A percentile compares a stretch with the other conserved stretches of the same genome.
Conservation (phyloP, 2,797 vertebrate genomes). For the Cryptoprocta ferox region DNA sequence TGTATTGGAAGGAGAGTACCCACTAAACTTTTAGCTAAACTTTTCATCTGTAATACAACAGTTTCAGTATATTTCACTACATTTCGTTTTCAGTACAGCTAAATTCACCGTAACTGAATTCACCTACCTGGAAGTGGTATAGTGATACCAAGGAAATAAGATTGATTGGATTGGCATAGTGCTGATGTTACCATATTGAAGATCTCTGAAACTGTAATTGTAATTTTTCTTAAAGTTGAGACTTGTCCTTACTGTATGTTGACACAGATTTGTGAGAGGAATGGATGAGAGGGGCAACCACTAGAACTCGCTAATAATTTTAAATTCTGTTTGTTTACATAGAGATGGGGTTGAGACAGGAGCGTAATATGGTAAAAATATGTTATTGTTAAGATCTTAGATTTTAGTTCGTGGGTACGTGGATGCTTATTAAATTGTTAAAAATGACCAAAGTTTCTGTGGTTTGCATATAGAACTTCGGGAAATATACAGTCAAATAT, state of each 20-base stretch:
- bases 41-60: constrained; percentile 44
- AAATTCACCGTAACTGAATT: constrained; percentile 34
- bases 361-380: constrained; percentile 1
- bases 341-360: background rate
- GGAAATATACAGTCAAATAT: background rate
- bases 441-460: constrained; percentile 46
- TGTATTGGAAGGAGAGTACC: constrained; percentile 3
- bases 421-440: constrained; percentile 42
- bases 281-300: background rate
- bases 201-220: background rate
- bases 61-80: too few relatives aligned
- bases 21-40: constrained; percentile 24
- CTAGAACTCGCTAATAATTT: constrained; percentile 15
- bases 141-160: constrained; percentile 13
- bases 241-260: constrained; percentile 10
- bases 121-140: background rate
- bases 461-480: constrained; percentile 33
- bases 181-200: background rate
- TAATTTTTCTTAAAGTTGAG: constrained; percentile 26
- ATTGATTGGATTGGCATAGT: constrained; percentile 17
- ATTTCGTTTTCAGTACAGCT: background rate
- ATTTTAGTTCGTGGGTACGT: constrained; percentile 32
- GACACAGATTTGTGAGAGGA: constrained; percentile 23
- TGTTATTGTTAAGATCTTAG: constrained; percentile 40
- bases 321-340: constrained; percentile 26